phyloP scores from a whole-genome alignment of 1,140 invertebrate genomes.

The Luehdorfia chinensis region DNA sequence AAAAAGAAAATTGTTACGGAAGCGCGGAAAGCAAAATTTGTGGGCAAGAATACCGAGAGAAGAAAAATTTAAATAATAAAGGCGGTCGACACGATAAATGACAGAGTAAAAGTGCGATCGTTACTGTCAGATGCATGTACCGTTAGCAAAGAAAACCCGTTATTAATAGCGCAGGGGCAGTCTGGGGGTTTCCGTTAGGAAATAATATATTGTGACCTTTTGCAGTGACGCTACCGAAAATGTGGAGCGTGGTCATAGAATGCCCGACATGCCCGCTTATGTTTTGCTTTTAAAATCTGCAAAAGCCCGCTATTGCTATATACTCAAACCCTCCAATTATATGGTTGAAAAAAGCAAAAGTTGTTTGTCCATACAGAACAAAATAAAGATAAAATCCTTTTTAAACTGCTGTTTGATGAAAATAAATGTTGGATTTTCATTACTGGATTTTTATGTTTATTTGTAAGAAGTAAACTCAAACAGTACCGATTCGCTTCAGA shows the following conservation, averaged over 20 bases:
- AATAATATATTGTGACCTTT: conserved; percentile 58
- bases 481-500: no score
- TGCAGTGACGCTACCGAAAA: conserved; percentile 33
- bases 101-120: conserved; percentile 59
- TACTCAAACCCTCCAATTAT: conserved; percentile 6
- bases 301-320: not conserved
- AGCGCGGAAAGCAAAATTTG: conserved; percentile 14
- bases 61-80: conserved; percentile 31
- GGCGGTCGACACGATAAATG: conserved; percentile 47
- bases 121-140: conserved; percentile 64
- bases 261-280: conserved; percentile 14
- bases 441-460: no score
- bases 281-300: not conserved
- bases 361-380: no score
- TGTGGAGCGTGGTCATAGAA: conserved; percentile 22
- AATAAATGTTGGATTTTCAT: no score
- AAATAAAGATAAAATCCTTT: no score
- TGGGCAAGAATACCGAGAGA: conserved; percentile 2
- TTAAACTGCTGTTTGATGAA: no score
- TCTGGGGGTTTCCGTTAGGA: conserved; percentile 38
- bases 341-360: not conserved
- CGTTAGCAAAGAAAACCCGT: conserved; percentile 52
- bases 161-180: conserved; percentile 57
- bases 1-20: conserved; percentile 10
- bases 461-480: no score